phyloP scores from a whole-genome alignment of 2,797 vertebrate species.

The Pachyuromys duprasi region DNA sequence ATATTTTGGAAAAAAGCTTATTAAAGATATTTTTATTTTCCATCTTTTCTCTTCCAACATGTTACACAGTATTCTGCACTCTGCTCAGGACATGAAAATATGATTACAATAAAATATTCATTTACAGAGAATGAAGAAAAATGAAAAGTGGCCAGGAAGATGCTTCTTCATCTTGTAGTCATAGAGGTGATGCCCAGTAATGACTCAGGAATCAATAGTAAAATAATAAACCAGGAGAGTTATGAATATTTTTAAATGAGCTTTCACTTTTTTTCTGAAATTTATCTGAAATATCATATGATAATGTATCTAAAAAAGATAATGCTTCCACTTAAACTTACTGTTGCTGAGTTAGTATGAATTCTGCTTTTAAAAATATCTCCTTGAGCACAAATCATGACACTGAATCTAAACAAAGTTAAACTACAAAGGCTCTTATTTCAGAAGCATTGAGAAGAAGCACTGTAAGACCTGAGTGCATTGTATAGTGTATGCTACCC shows the following conservation, averaged over 20 bases:
- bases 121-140: constrained; percentile 11
- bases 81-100: not conserved
- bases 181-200: not conserved
- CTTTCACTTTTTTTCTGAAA: constrained; percentile 27
- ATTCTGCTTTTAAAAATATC: constrained; percentile 67
- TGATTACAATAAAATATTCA: not conserved
- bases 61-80: not conserved
- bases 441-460: constrained; percentile 73
- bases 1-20: not conserved
- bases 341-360: not conserved
- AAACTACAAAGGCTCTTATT: constrained; percentile 66
- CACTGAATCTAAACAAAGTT: constrained; percentile 21
- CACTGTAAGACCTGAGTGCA: constrained; percentile 57
- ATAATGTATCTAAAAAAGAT: not conserved
- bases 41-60: not conserved
- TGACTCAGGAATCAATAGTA: not conserved
- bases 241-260: constrained; percentile 11
- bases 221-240: not conserved
- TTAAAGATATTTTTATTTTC: not conserved
- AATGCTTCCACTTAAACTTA: constrained; percentile 48
- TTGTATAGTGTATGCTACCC: constrained; percentile 46
- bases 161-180: not conserved
- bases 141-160: not conserved
- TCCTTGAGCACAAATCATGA: constrained; percentile 67
- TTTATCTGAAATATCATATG: not conserved